Evolutionary conservation across 2,888 invertebrate genomes (phyloP).

Genomic region (Lycia hirtaria): DNA sequence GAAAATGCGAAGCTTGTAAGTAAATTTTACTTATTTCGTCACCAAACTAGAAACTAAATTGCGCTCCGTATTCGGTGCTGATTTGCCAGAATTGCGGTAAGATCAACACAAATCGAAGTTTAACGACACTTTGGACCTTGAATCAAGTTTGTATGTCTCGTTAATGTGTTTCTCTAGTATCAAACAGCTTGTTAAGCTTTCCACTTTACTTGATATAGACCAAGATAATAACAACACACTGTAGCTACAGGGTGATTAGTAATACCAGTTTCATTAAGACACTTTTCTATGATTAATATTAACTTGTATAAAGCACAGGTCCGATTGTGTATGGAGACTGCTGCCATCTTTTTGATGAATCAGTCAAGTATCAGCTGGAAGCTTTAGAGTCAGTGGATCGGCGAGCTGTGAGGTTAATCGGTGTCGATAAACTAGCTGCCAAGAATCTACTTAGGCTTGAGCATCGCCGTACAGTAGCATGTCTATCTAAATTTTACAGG

Average conservation of each 20-base stretch:
- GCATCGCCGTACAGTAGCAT: no score
- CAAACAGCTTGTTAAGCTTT: conserved; percentile 4
- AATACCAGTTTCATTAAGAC: neutral
- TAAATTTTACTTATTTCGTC: neutral
- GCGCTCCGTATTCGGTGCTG: neutral
- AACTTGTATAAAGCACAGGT: no score
- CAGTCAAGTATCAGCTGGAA: no score
- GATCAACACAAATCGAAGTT: conserved; percentile 18
- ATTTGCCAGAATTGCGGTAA: conserved; percentile 4
- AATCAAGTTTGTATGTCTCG: conserved; percentile 6
- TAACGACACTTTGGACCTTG: conserved; percentile 3
- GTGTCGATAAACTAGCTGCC: no score
- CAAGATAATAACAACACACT: neutral
- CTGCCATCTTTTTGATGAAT: no score
- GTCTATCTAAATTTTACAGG: no score
- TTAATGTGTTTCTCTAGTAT: conserved; percentile 17
- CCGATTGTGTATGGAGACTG: no score
- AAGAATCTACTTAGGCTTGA: no score
- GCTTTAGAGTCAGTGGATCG: no score
- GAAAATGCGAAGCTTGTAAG: neutral
- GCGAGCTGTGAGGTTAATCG: no score
- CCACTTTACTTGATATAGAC: conserved; percentile 5
- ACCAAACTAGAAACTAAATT: neutral
- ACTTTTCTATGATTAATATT: no score
- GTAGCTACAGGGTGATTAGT: neutral